Percentiles rank a stretch among this genome's conserved stretches.
These are phyloP conservation scores for Valencia hispanica DNA, from an alignment of 2,797 vertebrate species.

Conservation along the genomic window DNA sequence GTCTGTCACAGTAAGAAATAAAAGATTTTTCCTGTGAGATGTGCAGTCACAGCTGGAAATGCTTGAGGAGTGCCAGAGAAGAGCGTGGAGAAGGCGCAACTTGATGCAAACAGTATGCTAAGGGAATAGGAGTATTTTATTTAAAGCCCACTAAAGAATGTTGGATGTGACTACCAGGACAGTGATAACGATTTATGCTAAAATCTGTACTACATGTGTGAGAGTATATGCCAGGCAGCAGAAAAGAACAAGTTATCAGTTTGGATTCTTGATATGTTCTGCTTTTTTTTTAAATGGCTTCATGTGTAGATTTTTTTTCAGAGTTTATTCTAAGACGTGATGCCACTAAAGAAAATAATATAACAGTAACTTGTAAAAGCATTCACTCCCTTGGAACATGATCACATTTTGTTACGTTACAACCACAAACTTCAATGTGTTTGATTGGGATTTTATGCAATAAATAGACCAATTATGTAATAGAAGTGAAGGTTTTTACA, in stretches of 20 bases:
- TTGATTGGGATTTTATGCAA: neutral
- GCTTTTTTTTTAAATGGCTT: neutral
- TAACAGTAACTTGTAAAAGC: neutral
- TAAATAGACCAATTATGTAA: too few relatives aligned
- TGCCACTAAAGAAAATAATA: neutral
- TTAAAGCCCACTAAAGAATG: slow-evolving; percentile 3
- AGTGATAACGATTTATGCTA: slow-evolving; percentile 4
- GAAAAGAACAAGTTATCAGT: neutral
- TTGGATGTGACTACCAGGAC: neutral
- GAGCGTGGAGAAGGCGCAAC: neutral
- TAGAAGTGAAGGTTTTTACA: too few relatives aligned
- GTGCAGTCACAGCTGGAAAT: slow-evolving; percentile 3
- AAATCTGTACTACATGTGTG: slow-evolving; percentile 1
- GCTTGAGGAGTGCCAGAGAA: neutral
- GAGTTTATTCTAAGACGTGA: too few relatives aligned
- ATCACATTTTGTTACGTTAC: neutral
- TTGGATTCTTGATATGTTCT: neutral
- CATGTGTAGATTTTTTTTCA: neutral
- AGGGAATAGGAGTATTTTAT: neutral
- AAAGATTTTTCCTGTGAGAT: neutral
- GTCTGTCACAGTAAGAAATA: slow-evolving; percentile 4
- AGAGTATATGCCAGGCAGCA: neutral
- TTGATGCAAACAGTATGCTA: neutral
- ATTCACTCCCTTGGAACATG: neutral
- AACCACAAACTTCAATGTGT: neutral